Evolutionary conservation across 2,113 vertebrate genomes (phyloP).

Genomic region (Alectura lathami): DNA sequence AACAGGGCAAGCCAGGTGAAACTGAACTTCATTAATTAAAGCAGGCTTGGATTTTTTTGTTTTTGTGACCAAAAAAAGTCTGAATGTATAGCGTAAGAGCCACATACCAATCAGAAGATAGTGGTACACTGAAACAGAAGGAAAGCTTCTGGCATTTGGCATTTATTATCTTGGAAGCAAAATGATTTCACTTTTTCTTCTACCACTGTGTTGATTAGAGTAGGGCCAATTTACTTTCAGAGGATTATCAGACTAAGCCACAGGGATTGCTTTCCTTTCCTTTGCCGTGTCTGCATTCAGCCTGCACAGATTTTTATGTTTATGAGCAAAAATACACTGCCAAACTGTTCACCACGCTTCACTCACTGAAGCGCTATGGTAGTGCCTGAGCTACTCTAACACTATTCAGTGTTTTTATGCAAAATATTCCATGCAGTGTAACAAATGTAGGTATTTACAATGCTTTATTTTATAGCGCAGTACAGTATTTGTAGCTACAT

Average conservation of each 20-base stretch:
- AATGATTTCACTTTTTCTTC: slow-evolving; percentile 60
- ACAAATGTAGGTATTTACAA: background rate
- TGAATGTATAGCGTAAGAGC: background rate
- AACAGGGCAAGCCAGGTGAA: slow-evolving; percentile 51
- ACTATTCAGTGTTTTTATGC: background rate
- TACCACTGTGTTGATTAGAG: slow-evolving; percentile 50
- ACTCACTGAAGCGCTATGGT: fast-evolving
- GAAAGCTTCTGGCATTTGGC: background rate
- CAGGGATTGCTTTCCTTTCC: slow-evolving; percentile 58
- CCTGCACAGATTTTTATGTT: background rate
- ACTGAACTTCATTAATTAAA: slow-evolving; percentile 61
- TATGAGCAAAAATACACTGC: background rate
- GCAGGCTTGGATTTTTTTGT: background rate
- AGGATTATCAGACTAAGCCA: slow-evolving; percentile 60
- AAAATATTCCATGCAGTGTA: background rate
- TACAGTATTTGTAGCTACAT: background rate
- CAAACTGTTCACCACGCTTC: fast-evolving
- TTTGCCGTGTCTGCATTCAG: background rate
- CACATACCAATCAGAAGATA: fast-evolving
- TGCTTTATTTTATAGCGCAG: background rate
- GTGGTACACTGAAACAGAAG: background rate
- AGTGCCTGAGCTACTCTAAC: background rate
- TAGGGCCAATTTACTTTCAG: slow-evolving; percentile 67
- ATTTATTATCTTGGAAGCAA: slow-evolving; percentile 13
- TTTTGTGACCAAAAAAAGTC: background rate